Conservation (phyloP, 2,888 invertebrate genomes). For the Atherix ibis region DNA sequence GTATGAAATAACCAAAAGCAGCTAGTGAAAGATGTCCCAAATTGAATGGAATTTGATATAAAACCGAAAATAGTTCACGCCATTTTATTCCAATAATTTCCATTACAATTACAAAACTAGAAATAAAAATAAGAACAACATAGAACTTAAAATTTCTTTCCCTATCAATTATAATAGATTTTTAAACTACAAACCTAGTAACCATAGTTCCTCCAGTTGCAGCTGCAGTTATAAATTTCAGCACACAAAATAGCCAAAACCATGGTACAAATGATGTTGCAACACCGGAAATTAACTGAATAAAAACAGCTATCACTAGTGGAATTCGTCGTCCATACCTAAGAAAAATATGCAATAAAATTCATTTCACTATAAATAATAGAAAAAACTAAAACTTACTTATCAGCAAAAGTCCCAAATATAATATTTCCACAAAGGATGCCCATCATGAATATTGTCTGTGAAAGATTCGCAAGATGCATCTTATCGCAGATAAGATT, state of each 20-base stretch:
- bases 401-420: conserved; percentile 57
- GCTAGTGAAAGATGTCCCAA: conserved; percentile 45
- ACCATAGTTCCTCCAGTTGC: conserved; percentile 76
- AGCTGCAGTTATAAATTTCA: conserved; percentile 54
- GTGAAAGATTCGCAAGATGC: conserved; percentile 52
- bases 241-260: conserved; percentile 44
- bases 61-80: conserved; percentile 32
- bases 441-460: conserved; percentile 60
- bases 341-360: conserved; percentile 17
- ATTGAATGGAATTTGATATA: conserved; percentile 50
- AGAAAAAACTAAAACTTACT: conserved; percentile 35
- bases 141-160: neutral
- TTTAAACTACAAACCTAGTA: conserved; percentile 30
- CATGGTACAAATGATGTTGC: conserved; percentile 54
- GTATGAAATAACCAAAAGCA: conserved; percentile 41
- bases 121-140: conserved; percentile 5
- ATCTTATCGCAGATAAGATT: conserved; percentile 50
- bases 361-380: conserved; percentile 2
- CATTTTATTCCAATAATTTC: conserved; percentile 33
- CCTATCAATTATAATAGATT: too few species aligned
- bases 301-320: conserved; percentile 52
- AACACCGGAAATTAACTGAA: conserved; percentile 56
- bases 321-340: conserved; percentile 64
- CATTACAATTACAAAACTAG: conserved; percentile 40
- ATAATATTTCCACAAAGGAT: conserved; percentile 55